Percentiles rank a stretch among this genome's conserved stretches.
phyloP scores from a whole-genome alignment of 2,888 invertebrate genomes.

The Polylopha cassiicola region DNA sequence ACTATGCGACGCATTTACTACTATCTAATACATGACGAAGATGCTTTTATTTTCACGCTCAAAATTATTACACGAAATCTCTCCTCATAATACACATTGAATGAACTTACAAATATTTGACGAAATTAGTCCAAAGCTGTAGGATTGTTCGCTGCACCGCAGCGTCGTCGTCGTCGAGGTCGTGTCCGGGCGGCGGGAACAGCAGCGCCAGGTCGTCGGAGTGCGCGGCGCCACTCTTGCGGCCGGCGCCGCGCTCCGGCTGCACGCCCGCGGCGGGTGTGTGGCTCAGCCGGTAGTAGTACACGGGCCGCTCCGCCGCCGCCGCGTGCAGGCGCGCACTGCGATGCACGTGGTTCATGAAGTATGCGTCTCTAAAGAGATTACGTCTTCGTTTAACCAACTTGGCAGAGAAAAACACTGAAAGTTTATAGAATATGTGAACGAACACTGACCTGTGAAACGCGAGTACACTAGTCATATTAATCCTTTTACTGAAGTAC shows the following conservation, averaged over 20 bases:
- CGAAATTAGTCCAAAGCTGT: conserved; percentile 60
- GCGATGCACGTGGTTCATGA: conserved; percentile 54
- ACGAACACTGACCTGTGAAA: conserved; percentile 50
- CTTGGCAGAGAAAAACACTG: too few species aligned
- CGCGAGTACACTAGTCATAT: conserved; percentile 41
- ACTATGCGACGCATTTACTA: too few species aligned
- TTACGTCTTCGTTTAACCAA: too few species aligned
- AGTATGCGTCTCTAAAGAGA: conserved; percentile 59
- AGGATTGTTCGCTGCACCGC: conserved; percentile 43
- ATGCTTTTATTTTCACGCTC: too few species aligned
- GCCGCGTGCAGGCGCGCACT: conserved; percentile 48
- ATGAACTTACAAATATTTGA: conserved; percentile 56
- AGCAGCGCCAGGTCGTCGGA: conserved; percentile 63
- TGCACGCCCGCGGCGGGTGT: conserved; percentile 45
- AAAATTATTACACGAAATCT: too few species aligned
- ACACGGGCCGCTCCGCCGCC: conserved; percentile 38
- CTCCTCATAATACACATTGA: background rate
- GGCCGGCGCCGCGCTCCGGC: conserved; percentile 38
- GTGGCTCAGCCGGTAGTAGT: conserved; percentile 61
- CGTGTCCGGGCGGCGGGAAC: conserved; percentile 39
- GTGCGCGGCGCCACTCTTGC: conserved; percentile 60
- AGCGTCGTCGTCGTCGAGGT: conserved; percentile 46
- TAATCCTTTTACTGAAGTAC: conserved; percentile 51
- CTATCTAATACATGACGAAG: too few species aligned
- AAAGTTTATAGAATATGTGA: background rate